Evolutionary conservation across 2,888 invertebrate species (phyloP), one percentile per base, ranked within the genome.

Genomic region (Crematogaster levior): DNA sequence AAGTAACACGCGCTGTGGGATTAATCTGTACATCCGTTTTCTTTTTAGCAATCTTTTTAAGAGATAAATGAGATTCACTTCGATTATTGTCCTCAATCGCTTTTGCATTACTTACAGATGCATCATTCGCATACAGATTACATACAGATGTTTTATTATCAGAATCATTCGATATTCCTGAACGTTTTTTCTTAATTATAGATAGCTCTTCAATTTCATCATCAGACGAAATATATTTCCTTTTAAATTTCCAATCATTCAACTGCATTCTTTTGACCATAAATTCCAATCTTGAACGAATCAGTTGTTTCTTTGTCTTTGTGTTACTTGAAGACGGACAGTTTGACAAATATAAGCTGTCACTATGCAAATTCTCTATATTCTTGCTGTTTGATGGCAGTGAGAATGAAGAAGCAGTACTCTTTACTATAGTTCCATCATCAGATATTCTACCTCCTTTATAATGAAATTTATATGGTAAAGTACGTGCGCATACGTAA

Each of bases 1-100:
- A 51, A 66, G 3, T 24, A 43, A 79, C 4, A 4, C 3, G 30
- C n/a, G 15, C 2, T 7, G 51, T n/a, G 12, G 65, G 80, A 43
- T 58, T 51, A 53, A 84, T 58, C 27, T 80, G 56, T 51, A 63
- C 18, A 15, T 81, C 53, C 60, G 53, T 73, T 81, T 60, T 34
- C 21, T 48, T 10, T 48, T n/a, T 30, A n/a, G 21, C 3, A 21
- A 30, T 10, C 12, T 4, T 30, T 40, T 77, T 21, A 24, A 24
- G 7, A 56, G 21, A 40, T 2, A n/a, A 75, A 5, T 18, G 6
- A 65, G 24, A 46, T 24, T 30, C 34, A 18, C 18, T 68, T 15
- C 0, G 12, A 46, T 34, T 24, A 34, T 58, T 34, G 18, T n/a
- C 1, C 9, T 12, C 21, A 12, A 18, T 51, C 6, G 15, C 9